A percentile compares a stretch with the other conserved stretches of the same genome.
These are phyloP conservation scores for Chromoteleia sp. DNA, from an alignment of 2,888 invertebrate species.

Conservation along the genomic window DNA sequence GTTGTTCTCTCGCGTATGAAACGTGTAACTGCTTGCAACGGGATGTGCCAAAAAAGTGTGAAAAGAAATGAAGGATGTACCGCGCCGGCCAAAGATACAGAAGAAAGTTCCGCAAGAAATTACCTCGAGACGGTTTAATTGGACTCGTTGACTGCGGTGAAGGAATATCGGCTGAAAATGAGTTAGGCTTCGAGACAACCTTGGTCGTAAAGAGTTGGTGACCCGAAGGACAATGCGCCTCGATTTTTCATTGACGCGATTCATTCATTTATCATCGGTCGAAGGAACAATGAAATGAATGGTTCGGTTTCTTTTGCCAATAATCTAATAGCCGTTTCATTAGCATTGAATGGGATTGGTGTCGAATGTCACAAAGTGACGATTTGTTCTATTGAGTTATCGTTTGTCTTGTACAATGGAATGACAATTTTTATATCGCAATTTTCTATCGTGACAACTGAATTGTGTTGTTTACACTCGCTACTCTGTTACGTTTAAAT, in stretches of 20 bases:
- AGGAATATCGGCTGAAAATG: conserved; percentile 9
- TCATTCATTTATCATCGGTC: conserved; percentile 44
- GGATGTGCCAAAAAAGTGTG: conserved; percentile 29
- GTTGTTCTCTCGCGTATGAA: conserved; percentile 17
- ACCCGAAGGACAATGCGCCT: conserved; percentile 31
- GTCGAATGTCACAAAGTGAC: conserved; percentile 39
- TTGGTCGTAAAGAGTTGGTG: conserved; percentile 35
- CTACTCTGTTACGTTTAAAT: too few species aligned
- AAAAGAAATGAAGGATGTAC: conserved; percentile 28
- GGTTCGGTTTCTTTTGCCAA: conserved; percentile 22
- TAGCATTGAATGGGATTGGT: conserved; percentile 49
- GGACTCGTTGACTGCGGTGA: background rate
- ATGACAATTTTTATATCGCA: conserved; percentile 13
- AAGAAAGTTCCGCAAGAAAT: conserved; percentile 34
- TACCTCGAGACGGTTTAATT: conserved; percentile 24
- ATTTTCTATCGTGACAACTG: too few species aligned
- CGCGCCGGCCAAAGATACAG: too few species aligned
- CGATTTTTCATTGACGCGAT: conserved; percentile 37
- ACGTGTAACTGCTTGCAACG: conserved; percentile 39
- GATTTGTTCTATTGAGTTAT: conserved; percentile 52
- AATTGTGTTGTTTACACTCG: too few species aligned
- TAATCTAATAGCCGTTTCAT: conserved; percentile 50
- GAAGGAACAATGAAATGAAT: conserved; percentile 44
- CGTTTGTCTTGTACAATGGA: conserved; percentile 33
- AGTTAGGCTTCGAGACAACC: conserved; percentile 20